These are phyloP conservation scores for Rugalucina vietnamica DNA, from an alignment of 2,888 invertebrate genomes.

Conservation along the genomic window DNA sequence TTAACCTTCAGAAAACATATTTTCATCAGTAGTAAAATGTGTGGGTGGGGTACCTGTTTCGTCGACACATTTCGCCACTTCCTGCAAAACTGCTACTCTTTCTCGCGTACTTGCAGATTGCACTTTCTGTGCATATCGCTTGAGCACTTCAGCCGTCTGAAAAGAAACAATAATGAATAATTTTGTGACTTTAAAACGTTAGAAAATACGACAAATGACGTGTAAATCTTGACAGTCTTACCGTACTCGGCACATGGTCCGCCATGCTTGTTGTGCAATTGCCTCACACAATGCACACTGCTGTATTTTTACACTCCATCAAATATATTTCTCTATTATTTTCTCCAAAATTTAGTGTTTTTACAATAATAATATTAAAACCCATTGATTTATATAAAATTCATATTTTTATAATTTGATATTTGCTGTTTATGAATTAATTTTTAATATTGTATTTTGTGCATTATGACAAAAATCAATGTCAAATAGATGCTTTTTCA, in stretches of 20 bases:
- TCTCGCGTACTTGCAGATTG: slow-evolving; percentile 77
- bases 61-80: slow-evolving; percentile 71
- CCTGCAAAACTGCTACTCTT: slow-evolving; percentile 68
- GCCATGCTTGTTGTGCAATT: slow-evolving; percentile 81
- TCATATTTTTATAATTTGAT: too few relatives aligned
- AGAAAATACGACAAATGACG: neutral
- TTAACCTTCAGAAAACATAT: too few relatives aligned
- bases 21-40: too few relatives aligned
- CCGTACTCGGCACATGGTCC: slow-evolving; percentile 73
- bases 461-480: neutral
- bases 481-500: neutral
- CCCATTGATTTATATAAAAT: too few relatives aligned
- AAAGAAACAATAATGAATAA: slow-evolving; percentile 27
- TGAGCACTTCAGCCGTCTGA: slow-evolving; percentile 76
- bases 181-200: neutral
- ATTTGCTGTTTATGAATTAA: too few relatives aligned
- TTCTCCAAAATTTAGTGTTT: too few relatives aligned
- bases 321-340: too few relatives aligned
- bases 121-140: slow-evolving; percentile 78
- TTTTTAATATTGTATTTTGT: neutral
- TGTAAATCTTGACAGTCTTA: slow-evolving; percentile 50
- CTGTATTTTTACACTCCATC: too few relatives aligned
- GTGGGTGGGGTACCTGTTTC: slow-evolving; percentile 71
- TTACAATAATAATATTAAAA: too few relatives aligned
- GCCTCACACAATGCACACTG: neutral